Base-by-base conservation (phyloP, 2,113 vertebrate genomes). In the Cavia porcellus region DNA sequence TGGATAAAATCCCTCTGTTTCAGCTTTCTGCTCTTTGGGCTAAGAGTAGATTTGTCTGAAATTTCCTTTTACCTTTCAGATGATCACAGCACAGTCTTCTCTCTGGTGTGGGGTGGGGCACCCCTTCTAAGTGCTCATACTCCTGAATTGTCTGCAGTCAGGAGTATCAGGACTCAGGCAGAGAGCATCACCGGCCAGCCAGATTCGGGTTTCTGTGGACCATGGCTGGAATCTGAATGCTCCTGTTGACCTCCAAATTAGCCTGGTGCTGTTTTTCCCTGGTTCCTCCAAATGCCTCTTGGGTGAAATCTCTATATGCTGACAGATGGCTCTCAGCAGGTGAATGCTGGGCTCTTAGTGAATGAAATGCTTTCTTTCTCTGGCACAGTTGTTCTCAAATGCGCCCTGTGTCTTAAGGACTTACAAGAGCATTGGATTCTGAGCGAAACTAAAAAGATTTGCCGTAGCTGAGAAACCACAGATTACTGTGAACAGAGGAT, bases 271-370 rank as follows among this genome's bases (percentile, higher is more conserved):
- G 45, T 61, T n/a, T 30, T 75, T 11, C 68, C 52, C 0, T 1
- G 64, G 24, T 68, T 92, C 70, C 92, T 75, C 57, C 97, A 85
- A 86, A 93, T 87, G 95, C 80, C 52, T 93, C 42, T 59, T 84
- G 7, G 0, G 35, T 70, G 82, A 86, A 68, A 92, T 92, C 81
- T 93, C 68, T 80, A n/a, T 86, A 1, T 38, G 38, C 30, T 89
- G 89, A 74, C 97, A 97, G 92, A 95, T 97, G 95, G 95, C 32
- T 88, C 89, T 61, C 96, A 96, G 96, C 95, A 97, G 96, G 96
- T 97, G 95, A 93, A 81, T 35, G 38, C 88, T 59, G 85, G 68
- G 19, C 85, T 86, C 14, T 79, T 61, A 93, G 68, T 87, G 83
- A 96, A 94, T 66, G 68, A 97, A 96, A 92, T 77, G 50, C 77